Percentiles rank a stretch among this genome's conserved stretches.
Evolutionary conservation across 1,140 invertebrate genomes (phyloP).

Genomic region (Drosophila watanabei): DNA sequence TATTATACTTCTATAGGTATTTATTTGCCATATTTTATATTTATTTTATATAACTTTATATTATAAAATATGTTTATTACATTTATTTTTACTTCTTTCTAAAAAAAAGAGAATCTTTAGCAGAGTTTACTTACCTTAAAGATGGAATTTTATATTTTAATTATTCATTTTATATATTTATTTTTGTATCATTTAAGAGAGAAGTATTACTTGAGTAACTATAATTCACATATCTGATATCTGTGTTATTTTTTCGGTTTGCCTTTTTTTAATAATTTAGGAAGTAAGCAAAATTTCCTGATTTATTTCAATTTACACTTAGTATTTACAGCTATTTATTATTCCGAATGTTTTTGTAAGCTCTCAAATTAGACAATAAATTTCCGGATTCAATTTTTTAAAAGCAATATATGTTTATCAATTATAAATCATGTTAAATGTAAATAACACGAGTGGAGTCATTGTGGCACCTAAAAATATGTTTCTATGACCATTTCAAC

Average conservation of each 20-base stretch:
- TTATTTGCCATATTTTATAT: too few relatives aligned
- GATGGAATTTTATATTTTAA: too few relatives aligned
- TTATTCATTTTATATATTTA: too few relatives aligned
- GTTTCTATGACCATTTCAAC: constrained; percentile 1
- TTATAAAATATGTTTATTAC: too few relatives aligned
- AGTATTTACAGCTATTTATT: not conserved
- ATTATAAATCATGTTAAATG: constrained; percentile 13
- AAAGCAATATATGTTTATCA: not conserved
- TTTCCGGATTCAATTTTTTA: not conserved
- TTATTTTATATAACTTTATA: too few relatives aligned
- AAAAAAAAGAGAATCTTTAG: too few relatives aligned
- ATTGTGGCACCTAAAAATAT: constrained; percentile 21
- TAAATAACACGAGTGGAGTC: not conserved
- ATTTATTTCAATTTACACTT: not conserved
- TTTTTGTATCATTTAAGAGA: too few relatives aligned
- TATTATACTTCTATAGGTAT: too few relatives aligned
- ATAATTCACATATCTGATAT: not conserved
- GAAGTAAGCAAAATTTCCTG: not conserved
- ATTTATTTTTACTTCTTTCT: too few relatives aligned
- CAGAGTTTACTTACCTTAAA: too few relatives aligned
- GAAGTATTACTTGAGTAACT: too few relatives aligned
- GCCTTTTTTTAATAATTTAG: not conserved
- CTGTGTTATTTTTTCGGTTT: too few relatives aligned
- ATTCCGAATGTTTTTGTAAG: not conserved
- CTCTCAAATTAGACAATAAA: constrained; percentile 15